These are phyloP conservation scores for Aricia artaxerxes DNA, from an alignment of 2,888 invertebrate genomes.

Conservation along the genomic window DNA sequence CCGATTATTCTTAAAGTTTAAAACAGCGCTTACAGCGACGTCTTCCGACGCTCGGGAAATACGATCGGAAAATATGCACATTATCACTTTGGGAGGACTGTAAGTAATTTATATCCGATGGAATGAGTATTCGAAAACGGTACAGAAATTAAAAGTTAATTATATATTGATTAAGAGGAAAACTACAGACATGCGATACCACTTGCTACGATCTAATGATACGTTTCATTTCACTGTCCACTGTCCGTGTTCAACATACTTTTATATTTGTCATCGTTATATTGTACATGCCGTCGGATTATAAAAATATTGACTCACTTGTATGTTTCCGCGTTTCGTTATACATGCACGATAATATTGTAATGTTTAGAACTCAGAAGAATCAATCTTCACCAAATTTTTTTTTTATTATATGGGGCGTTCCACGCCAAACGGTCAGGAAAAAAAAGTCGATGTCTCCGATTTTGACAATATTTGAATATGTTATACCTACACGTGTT, in stretches of 20 bases:
- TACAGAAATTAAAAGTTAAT: constrained; percentile 49
- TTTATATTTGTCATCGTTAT: not conserved
- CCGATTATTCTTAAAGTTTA: too few relatives aligned
- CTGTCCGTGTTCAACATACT: constrained; percentile 7
- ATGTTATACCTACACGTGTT: too few relatives aligned
- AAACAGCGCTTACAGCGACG: too few relatives aligned
- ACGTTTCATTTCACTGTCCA: constrained; percentile 20
- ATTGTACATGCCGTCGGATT: not conserved
- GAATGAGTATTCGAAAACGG: constrained; percentile 29
- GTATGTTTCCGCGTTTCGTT: too few relatives aligned
- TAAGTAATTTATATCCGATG: constrained; percentile 11
- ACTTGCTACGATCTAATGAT: constrained; percentile 21
- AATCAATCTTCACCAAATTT: too few relatives aligned
- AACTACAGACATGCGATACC: constrained; percentile 45
- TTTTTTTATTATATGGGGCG: too few relatives aligned
- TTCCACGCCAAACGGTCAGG: too few relatives aligned
- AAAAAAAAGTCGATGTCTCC: not conserved
- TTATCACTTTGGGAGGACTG: not conserved
- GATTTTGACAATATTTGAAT: not conserved
- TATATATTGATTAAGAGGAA: constrained; percentile 46
- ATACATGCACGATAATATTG: too few relatives aligned
- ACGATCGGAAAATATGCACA: too few relatives aligned
- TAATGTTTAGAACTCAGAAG: too few relatives aligned
- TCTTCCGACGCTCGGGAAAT: too few relatives aligned
- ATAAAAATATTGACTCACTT: not conserved